phyloP scores from a whole-genome alignment of 2,113 vertebrate genomes.

The Kryptolebias marmoratus region DNA sequence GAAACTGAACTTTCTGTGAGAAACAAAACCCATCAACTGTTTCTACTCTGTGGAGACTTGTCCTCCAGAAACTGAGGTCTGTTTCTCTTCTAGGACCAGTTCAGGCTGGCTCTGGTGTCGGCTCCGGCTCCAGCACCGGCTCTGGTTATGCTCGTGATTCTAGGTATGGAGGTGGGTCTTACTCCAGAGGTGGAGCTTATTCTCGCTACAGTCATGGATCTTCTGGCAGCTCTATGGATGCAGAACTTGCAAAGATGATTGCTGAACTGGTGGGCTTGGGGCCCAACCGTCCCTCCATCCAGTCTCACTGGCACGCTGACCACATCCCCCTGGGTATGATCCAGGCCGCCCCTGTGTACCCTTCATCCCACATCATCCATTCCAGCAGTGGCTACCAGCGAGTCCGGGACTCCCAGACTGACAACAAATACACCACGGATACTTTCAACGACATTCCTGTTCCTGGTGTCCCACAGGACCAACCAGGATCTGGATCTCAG shows the following conservation, averaged over 20 bases:
- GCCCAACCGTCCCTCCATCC: neutral
- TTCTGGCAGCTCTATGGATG: neutral
- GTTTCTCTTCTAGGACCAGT: too few species aligned
- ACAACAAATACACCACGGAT: neutral
- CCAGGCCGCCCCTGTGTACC: fast-evolving
- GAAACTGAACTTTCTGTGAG: too few species aligned
- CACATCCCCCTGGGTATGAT: neutral
- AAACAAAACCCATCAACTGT: too few species aligned
- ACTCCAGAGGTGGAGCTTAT: neutral
- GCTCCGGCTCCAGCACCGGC: too few species aligned
- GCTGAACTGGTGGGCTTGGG: neutral
- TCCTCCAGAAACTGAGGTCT: too few species aligned
- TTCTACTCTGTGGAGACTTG: too few species aligned
- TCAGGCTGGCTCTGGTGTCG: too few species aligned
- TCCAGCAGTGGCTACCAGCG: neutral
- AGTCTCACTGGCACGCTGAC: neutral
- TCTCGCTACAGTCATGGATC: neutral
- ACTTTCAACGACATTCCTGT: neutral
- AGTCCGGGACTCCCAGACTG: too few species aligned
- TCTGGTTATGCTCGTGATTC: too few species aligned
- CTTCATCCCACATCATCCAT: slow-evolving; percentile 3
- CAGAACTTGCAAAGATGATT: neutral
- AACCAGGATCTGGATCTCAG: neutral
- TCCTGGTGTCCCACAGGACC: fast-evolving
- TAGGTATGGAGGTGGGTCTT: too few species aligned